Evolutionary conservation across 2,888 invertebrate species (phyloP).

Genomic region (Cordilura impudica): DNA sequence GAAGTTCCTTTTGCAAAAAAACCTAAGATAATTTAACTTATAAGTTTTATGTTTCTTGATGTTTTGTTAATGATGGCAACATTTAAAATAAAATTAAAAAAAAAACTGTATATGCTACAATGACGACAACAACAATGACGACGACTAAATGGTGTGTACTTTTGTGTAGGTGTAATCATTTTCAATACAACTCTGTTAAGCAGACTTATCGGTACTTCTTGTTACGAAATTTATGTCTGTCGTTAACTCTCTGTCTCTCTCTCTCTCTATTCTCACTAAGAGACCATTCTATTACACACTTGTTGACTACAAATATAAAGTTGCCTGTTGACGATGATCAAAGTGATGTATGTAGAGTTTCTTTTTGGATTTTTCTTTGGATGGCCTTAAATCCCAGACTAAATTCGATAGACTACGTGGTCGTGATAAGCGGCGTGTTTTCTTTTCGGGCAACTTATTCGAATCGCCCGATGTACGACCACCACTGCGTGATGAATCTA

Average conservation of each 20-base stretch:
- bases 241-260: neutral
- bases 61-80: conserved; percentile 53
- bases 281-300: neutral
- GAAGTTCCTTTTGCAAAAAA: conserved; percentile 15
- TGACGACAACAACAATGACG: conserved; percentile 36
- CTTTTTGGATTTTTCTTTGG: conserved; percentile 78
- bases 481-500: conserved; percentile 93
- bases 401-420: conserved; percentile 92
- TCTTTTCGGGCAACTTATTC: conserved; percentile 87
- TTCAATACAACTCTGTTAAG: conserved; percentile 21
- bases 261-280: neutral
- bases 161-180: conserved; percentile 17
- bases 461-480: conserved; percentile 92
- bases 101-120: conserved; percentile 43
- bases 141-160: conserved; percentile 17
- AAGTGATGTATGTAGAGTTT: conserved; percentile 78
- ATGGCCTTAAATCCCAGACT: conserved; percentile 85
- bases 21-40: conserved; percentile 5
- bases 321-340: conserved; percentile 78
- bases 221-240: conserved; percentile 7
- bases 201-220: neutral
- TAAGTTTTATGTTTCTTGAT: conserved; percentile 8
- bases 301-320: conserved; percentile 76
- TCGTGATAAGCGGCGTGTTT: conserved; percentile 88
- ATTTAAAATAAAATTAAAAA: conserved; percentile 34